Evolutionary conservation across 1,140 invertebrate genomes (phyloP), one percentile per base, ranked within the genome.

Genomic region (Coelopa frigida): DNA sequence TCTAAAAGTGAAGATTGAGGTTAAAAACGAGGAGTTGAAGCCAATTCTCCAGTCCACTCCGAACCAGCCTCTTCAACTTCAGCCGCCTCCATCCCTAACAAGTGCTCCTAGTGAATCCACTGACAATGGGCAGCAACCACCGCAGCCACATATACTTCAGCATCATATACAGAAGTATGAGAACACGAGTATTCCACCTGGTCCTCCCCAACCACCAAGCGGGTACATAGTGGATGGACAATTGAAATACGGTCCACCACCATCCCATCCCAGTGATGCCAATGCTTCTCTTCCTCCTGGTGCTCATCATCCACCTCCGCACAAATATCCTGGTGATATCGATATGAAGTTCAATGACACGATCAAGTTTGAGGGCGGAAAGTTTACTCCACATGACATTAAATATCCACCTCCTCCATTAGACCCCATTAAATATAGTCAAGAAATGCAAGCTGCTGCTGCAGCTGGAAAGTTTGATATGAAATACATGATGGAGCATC

Each of bases 1-100:
- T 49, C 51, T 70, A n/a, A 70, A 70, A 51, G 58, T 70, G 10
- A 68, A 68, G 44, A 59, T 66, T 31, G 67, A 70, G 52, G 59
- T 70, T 39, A 70, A 70, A 49, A 66, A 59, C 40, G 67, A 70
- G 42, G 57, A 59, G 37, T 55, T 2, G 56, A 68, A 49, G 20
- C 21, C 21, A 17, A 27, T 11, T 24, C 33, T 29, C 31, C 18
- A n/a, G 18, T 38, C n/a, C n/a, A n/a, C n/a, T n/a, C n/a, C n/a
- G n/a, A n/a, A n/a, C n/a, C n/a, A n/a, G n/a, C n/a, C n/a, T n/a
- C n/a, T n/a, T n/a, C n/a, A n/a, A n/a, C n/a, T n/a, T n/a, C n/a
- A n/a, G n/a, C n/a, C n/a, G n/a, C n/a, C n/a, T n/a, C n/a, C n/a
- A n/a, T n/a, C n/a, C n/a, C n/a, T n/a, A n/a, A n/a, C n/a, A n/a